A percentile compares a stretch with the other conserved stretches of the same genome.
These are phyloP conservation scores for Geodia barretti DNA, from an alignment of 37 sponge, comb jelly and placozoan species.

Conservation along the genomic window DNA sequence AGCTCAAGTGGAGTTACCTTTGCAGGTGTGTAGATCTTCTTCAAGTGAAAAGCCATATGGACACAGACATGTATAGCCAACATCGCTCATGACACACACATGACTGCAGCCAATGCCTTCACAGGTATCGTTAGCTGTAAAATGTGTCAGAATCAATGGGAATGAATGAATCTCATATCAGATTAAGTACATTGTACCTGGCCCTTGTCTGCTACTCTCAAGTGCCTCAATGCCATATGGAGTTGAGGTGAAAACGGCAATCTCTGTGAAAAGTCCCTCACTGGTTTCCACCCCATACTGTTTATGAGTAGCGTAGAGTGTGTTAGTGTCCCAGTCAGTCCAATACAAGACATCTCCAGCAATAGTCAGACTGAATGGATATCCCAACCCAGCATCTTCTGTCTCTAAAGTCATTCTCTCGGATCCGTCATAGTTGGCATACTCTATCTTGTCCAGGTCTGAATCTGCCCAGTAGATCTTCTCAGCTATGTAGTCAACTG, in stretches of 20 bases:
- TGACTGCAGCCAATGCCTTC: conserved; percentile 51
- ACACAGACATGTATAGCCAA: conserved; percentile 56
- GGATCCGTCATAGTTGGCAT: conserved; percentile 20
- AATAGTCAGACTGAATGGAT: conserved; percentile 61
- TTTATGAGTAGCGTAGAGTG: conserved; percentile 35
- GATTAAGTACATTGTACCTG: too few species aligned
- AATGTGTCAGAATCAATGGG: too few species aligned
- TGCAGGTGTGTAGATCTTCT: neutral
- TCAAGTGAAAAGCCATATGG: conserved; percentile 22
- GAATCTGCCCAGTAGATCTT: conserved; percentile 51
- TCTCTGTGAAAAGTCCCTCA: neutral
- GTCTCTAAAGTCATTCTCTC: conserved; percentile 2
- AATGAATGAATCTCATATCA: too few species aligned
- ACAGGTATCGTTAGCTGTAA: conserved; percentile 66
- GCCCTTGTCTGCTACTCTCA: neutral
- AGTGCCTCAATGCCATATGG: conserved; percentile 45
- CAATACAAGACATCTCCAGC: conserved; percentile 55
- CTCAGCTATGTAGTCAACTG: conserved; percentile 29
- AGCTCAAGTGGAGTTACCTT: neutral
- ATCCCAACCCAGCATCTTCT: conserved; percentile 2
- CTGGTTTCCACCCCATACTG: neutral
- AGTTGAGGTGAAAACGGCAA: neutral
- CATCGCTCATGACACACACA: conserved; percentile 50
- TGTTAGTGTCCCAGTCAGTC: conserved; percentile 61
- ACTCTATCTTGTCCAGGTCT: conserved; percentile 33